phyloP scores from a whole-genome alignment of 1,140 invertebrate genomes.

The Neuroterus valhalla region DNA sequence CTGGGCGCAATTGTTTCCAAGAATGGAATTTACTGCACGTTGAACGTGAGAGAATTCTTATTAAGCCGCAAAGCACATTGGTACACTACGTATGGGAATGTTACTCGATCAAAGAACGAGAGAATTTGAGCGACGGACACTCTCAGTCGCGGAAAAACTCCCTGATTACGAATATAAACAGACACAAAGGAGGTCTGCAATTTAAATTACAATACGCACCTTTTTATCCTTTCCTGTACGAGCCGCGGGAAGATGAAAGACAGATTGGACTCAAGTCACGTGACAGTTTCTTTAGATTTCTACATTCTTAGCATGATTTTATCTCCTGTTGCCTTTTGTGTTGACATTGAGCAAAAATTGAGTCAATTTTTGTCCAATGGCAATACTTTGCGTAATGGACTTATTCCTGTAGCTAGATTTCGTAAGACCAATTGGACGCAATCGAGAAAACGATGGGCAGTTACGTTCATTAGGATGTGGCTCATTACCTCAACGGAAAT shows the following conservation, averaged over 20 bases:
- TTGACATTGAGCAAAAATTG: neutral
- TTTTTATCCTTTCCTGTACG: neutral
- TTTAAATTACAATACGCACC: constrained; percentile 27
- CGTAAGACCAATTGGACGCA: neutral
- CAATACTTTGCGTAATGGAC: neutral
- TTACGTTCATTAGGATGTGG: neutral
- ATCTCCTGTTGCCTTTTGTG: neutral
- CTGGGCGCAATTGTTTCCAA: constrained; percentile 14
- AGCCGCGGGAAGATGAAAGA: constrained; percentile 28
- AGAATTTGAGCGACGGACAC: constrained; percentile 27
- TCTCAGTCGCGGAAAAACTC: constrained; percentile 28
- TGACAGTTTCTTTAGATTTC: constrained; percentile 3
- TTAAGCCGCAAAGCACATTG: constrained; percentile 22
- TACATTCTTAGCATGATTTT: neutral
- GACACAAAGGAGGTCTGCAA: constrained; percentile 24
- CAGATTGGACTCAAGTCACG: neutral
- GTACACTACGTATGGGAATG: constrained; percentile 24
- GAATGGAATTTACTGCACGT: constrained; percentile 27
- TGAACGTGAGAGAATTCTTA: constrained; percentile 31
- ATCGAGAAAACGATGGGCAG: neutral
- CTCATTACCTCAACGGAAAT: no score
- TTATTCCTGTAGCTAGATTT: neutral
- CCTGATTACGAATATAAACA: constrained; percentile 26
- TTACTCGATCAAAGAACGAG: constrained; percentile 26
- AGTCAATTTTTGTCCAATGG: neutral